These are phyloP conservation scores for Bothrops jararaca DNA, from an alignment of 2,113 vertebrate genomes.

Conservation along the genomic window DNA sequence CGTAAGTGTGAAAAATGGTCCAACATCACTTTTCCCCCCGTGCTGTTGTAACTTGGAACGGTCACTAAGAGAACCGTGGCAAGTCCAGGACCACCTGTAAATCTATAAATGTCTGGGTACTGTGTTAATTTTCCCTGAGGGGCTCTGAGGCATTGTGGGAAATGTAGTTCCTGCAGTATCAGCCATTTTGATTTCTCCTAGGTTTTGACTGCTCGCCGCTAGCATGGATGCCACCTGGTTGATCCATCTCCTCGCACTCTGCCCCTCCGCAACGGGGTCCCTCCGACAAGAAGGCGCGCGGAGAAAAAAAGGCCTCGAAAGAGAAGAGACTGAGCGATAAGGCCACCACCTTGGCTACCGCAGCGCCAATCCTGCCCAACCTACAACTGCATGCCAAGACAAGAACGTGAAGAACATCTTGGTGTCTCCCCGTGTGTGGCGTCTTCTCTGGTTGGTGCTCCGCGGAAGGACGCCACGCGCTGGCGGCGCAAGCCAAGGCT, in stretches of 20 bases:
- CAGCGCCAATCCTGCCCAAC: too few relatives aligned
- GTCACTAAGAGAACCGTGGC: too few relatives aligned
- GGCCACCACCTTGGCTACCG: constrained; percentile 80
- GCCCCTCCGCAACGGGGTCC: constrained; percentile 63
- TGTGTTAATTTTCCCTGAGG: too few relatives aligned
- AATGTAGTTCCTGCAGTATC: too few relatives aligned
- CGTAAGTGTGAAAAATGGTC: too few relatives aligned
- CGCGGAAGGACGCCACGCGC: constrained; percentile 83
- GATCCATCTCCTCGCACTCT: constrained; percentile 59
- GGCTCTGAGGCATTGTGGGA: too few relatives aligned
- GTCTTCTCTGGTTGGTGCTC: too few relatives aligned
- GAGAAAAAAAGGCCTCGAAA: constrained; percentile 70
- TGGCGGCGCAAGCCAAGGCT: constrained; percentile 82
- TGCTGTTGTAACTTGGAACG: too few relatives aligned
- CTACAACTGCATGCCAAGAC: too few relatives aligned
- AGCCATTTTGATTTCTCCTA: constrained; percentile 30
- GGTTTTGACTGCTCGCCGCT: constrained; percentile 1
- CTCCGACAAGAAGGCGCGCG: constrained; percentile 65
- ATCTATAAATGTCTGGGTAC: too few relatives aligned
- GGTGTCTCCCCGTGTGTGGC: constrained; percentile 90
- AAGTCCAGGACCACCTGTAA: too few relatives aligned
- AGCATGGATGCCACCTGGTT: constrained; percentile 75
- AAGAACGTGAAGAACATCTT: constrained; percentile 88
- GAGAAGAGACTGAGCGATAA: constrained; percentile 79
- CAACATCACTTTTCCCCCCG: too few relatives aligned